A percentile compares a stretch with the other conserved stretches of the same genome.
Evolutionary conservation across 2,113 vertebrate genomes (phyloP).

Genomic region (Siniperca knerii): DNA sequence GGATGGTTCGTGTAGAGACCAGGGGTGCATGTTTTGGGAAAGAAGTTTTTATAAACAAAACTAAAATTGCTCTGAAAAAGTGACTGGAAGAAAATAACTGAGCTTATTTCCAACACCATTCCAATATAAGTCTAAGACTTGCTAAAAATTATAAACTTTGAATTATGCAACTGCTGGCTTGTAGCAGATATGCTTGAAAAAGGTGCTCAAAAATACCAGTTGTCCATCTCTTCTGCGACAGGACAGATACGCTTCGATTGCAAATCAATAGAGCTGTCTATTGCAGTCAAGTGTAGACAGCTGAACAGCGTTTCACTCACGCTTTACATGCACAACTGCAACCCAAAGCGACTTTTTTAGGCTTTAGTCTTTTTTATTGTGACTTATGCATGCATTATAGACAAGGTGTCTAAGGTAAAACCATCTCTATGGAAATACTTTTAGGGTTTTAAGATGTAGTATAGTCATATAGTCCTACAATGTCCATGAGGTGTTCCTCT

Average conservation of each 20-base stretch:
- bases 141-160: neutral
- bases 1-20: conserved; percentile 16
- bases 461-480: neutral
- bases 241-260: neutral
- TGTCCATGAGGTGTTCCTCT: neutral
- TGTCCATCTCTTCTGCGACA: neutral
- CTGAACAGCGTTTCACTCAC: too few species aligned
- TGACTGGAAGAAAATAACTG: neutral
- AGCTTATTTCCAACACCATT: neutral
- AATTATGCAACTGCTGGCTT: too few species aligned
- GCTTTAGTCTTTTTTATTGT: too few species aligned
- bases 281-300: neutral
- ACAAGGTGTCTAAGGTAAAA: too few species aligned
- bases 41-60: neutral
- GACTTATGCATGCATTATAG: too few species aligned
- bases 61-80: neutral
- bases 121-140: neutral
- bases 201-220: too few species aligned
- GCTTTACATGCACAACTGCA: too few species aligned
- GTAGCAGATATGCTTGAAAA: too few species aligned
- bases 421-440: neutral
- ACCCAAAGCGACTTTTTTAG: too few species aligned
- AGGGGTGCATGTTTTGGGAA: conserved; percentile 24
- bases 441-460: neutral
- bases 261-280: neutral